Conservation (phyloP, 2,113 vertebrate species). For the Sterrhoptilus dennistouni region DNA sequence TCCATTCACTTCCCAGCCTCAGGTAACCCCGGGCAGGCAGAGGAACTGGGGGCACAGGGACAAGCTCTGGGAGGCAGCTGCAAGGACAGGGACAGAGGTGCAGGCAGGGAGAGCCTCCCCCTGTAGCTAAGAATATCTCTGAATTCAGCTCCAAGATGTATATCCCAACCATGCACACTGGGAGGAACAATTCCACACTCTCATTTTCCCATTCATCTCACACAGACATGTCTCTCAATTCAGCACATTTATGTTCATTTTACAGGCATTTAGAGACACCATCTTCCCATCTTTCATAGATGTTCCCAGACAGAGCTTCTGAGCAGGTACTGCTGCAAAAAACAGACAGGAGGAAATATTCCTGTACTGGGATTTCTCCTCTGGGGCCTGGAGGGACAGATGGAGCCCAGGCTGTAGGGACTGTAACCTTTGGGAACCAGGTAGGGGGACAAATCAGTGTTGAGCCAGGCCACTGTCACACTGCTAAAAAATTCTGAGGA, state of each 20-base stretch:
- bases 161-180: background rate
- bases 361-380: background rate
- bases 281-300: background rate
- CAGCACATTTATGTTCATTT: background rate
- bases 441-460: rapidly evolving
- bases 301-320: background rate
- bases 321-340: background rate
- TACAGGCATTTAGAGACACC: background rate
- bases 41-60: background rate
- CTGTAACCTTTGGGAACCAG: background rate
- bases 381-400: background rate
- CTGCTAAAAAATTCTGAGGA: background rate
- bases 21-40: background rate
- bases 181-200: background rate
- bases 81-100: background rate
- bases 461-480: background rate
- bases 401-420: background rate
- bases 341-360: background rate
- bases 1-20: background rate
- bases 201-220: background rate
- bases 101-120: background rate
- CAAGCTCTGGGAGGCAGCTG: background rate
- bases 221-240: background rate
- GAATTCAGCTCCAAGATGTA: background rate
- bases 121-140: background rate